These are phyloP conservation scores for Standfussiana lucernea DNA, from an alignment of 2,888 invertebrate genomes.

Conservation along the genomic window DNA sequence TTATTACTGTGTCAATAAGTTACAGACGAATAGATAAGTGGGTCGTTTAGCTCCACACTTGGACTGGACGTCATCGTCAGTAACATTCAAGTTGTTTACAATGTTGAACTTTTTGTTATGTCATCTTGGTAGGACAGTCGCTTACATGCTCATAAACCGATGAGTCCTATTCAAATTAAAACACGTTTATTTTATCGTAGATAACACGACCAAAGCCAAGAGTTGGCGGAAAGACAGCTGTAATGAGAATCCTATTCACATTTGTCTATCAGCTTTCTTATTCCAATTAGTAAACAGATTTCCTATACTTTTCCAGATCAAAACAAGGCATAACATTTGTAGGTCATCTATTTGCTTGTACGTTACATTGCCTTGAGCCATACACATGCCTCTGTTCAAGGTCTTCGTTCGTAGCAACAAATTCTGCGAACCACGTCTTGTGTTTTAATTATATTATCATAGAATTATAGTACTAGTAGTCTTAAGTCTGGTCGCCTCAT, in stretches of 20 bases:
- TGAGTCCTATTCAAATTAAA: slow-evolving; percentile 10
- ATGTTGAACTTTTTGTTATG: slow-evolving; percentile 29
- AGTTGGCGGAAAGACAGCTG: slow-evolving; percentile 17
- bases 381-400: slow-evolving; percentile 72
- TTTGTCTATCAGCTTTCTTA: slow-evolving; percentile 26
- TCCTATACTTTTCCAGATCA: slow-evolving; percentile 47
- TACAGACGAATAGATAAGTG: slow-evolving; percentile 52
- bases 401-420: slow-evolving; percentile 63
- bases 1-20: slow-evolving; percentile 43
- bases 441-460: slow-evolving; percentile 25
- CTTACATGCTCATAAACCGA: slow-evolving; percentile 2
- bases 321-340: slow-evolving; percentile 64
- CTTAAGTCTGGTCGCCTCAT: not conserved
- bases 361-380: slow-evolving; percentile 70
- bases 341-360: slow-evolving; percentile 59
- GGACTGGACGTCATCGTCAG: slow-evolving; percentile 17
- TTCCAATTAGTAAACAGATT: slow-evolving; percentile 46
- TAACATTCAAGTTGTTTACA: slow-evolving; percentile 29
- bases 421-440: slow-evolving; percentile 65
- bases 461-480: slow-evolving; percentile 1
- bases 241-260: slow-evolving; percentile 22
- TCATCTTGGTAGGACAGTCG: slow-evolving; percentile 15
- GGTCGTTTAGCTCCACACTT: slow-evolving; percentile 42
- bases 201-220: slow-evolving; percentile 11
- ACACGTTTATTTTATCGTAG: slow-evolving; percentile 13